Evolutionary conservation across 2,797 vertebrate genomes (phyloP), one percentile per base, ranked within the genome.

Genomic region (Eulemur mongoz): DNA sequence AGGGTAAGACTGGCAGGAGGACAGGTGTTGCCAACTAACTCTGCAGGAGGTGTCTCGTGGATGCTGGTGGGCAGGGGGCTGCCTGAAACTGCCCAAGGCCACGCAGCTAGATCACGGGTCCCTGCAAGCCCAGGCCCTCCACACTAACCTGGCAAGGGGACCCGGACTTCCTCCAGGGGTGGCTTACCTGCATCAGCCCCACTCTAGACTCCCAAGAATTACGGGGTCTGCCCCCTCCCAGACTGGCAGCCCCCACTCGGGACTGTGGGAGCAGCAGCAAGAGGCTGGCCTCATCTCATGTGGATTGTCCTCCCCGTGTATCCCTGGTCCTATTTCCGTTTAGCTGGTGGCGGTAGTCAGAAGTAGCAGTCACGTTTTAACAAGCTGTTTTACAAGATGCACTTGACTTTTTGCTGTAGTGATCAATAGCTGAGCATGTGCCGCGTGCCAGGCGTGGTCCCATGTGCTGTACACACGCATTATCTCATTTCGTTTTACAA

Each of bases 61-160:
- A 32, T 32, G 8, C 27, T 30, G 17, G 35, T 25, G 70, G 72
- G 8, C 45, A 4, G 12, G 3, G 18, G 3, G 35, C n/a, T 35
- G 27, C 15, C 4, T 30, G 48, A 32, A 27, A 63, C 81, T 76
- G 23, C 57, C 9, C 40, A 30, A 0, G 54, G 43, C 14, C 54
- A 38, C 76, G 6, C 38, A 25, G 35, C 23, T 73, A 12, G 23
- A 22, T 40, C 25, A 0, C 5, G 35, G 15, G 54, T 50, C 18
- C 40, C 32, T 63, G 15, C 5, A 17, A 86, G 50, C 52, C 81
- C 50, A 45, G 2, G 18, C 5, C 30, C 8, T 59, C 52, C 0
- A 1, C 27, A 11, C 5, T 38, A 1, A 4, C 25, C 35, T 0
- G 27, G 15, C 7, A 15, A 23, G 9, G 54, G 22, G 22, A 22